Base-by-base conservation (phyloP, 2,113 vertebrate species). In the Brachyhypopomus gauderio region DNA sequence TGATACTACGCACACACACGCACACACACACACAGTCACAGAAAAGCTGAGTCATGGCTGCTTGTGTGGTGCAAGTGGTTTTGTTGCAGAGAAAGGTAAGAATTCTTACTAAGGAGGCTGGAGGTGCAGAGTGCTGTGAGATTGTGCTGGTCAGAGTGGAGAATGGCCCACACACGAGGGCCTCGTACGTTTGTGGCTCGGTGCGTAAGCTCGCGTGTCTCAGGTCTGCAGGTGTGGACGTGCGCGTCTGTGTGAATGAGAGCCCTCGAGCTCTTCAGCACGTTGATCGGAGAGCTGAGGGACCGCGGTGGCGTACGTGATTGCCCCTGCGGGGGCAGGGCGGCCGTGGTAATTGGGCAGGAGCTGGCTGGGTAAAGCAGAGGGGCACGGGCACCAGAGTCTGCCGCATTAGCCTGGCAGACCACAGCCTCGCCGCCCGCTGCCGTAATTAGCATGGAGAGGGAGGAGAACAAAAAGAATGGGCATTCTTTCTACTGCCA, bases 401-500 rank as follows among this genome's bases (percentile, higher is more conserved):
- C 74, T 58, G 38, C 30, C 22, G 74, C 66, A 7, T 23, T 36
- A 66, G 73, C 72, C 45, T 41, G 86, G 70, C 84, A 88, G 78
- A 83, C 77, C 70, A 59, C 59, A 73, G 69, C 34, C 87, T 73
- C 17, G 23, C 81, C 60, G 62, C 8, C 69, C 17, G n/a, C 22
- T 74, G 71, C 52, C 52, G 79, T 87, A 58, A 83, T 63, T 83
- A 84, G 74, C 0, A 0, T 2, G 73, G 71, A 30, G 71, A 72
- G 83, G 70, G 55, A 0, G 5, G 75, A n/a, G 45, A 60, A 27
- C 36, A 64, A 66, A 58, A 0, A 0, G 0, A n/a, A 38, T 17
- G 16, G 20, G 36, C 67, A 75, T 34, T 75, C 76, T 88, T 89
- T 83, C 1, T 87, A 79, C 74, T 77, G 48, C 87, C 79, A 78